Evolutionary conservation across 1,140 invertebrate species (phyloP), one percentile per base, ranked within the genome.

Genomic region (Adoxophyes honmai): DNA sequence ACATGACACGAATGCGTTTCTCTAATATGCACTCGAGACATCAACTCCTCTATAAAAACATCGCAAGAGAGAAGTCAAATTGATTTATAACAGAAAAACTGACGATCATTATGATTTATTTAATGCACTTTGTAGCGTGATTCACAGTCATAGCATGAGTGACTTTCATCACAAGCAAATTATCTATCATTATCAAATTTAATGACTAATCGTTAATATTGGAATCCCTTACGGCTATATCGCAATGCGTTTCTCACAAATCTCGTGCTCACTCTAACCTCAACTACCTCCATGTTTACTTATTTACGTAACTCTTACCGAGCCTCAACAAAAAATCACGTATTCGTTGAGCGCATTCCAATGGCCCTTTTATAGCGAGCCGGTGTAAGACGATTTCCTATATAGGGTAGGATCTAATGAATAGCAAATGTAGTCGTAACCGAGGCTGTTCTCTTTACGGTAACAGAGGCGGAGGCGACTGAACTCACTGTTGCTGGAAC

Each of bases 401-500:
- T 79, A 75, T 78, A 73, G 70, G 72, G 70, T 67, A 65, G 70
- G 76, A 74, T 75, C 70, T 79, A 79, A 83, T 83, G 72, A 79
- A 83, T 81, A 77, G 62, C 60, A 76, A 83, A 81, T 75, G 65
- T 56, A 64, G 44, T 64, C 55, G 59, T 60, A 67, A 66, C 60
- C 57, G 73, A 73, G 64, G 60, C 59, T 70, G 62, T 68, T 63
- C 64, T 67, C 55, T 66, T 69, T 67, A 62, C 64, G 69, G 62
- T 61, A 48, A 48, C 35, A 38, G 52, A 36, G 21, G 21, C 52
- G 9, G 44, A 55, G 55, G 55, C 51, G 34, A 62, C 48, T 58
- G 55, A 56, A 56, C 44, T 34, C 21, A 34, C 39, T 57, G 53
- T 38, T 54, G 51, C 48, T 3, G 21, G 21, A 28, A 28, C 21